These are phyloP conservation scores for Drosophila sordidapex DNA, from an alignment of 2,888 invertebrate species.

Conservation along the genomic window DNA sequence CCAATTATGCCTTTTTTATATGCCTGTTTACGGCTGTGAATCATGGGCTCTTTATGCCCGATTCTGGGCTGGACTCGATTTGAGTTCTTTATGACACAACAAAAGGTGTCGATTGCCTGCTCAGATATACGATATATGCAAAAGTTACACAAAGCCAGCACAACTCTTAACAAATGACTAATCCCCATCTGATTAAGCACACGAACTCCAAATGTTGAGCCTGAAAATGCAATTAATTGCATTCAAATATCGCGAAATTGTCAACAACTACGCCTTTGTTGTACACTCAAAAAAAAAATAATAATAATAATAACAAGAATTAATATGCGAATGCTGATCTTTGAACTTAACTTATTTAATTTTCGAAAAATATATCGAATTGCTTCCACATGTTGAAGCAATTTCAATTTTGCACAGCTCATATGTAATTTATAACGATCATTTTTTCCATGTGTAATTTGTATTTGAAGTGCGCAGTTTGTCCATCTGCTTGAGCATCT, in stretches of 20 bases:
- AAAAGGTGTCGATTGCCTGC: conserved; percentile 28
- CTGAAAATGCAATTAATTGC: neutral
- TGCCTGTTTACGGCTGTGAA: conserved; percentile 30
- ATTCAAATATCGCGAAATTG: neutral
- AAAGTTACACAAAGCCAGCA: neutral
- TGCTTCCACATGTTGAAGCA: neutral
- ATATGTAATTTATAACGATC: neutral
- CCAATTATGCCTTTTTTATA: neutral
- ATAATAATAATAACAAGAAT: neutral
- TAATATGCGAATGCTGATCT: neutral
- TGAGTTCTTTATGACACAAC: conserved; percentile 16
- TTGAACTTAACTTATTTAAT: neutral
- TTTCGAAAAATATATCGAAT: neutral
- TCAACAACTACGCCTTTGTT: neutral
- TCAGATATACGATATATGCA: conserved; percentile 2
- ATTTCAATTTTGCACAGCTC: neutral
- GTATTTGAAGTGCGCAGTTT: neutral
- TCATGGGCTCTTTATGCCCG: conserved; percentile 9
- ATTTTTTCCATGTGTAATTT: neutral
- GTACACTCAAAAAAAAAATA: neutral
- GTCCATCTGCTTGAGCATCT: neutral
- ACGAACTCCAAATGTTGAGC: neutral
- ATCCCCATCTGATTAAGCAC: conserved; percentile 1
- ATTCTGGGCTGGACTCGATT: conserved; percentile 1
- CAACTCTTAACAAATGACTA: conserved; percentile 27